Base-by-base conservation (phyloP, 1,140 invertebrate species). In the Drosophila varians region DNA sequence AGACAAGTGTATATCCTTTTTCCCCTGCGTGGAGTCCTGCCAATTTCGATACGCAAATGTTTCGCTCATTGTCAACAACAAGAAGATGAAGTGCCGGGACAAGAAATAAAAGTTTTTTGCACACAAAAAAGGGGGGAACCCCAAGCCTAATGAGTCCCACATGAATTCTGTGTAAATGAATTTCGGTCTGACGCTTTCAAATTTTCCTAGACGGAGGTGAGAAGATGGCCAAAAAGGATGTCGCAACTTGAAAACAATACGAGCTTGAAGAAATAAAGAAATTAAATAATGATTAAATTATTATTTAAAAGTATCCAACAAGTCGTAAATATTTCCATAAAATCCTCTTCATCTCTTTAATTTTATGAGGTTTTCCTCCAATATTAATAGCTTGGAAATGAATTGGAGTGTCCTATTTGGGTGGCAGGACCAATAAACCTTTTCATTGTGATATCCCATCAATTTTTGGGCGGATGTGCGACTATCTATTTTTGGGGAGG, bases 71-170 rank as follows among this genome's bases (percentile, higher is more conserved):
- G 77, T 82, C 58, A 65, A 47, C 68, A 49, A 28, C 38, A 64
- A 40, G 6, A 45, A 2, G n/a, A 60, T n/a, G 25, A 28, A 47
- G 31, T 26, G 38, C 26, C 31, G 54, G 28, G 16, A 43, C 40
- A 56, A 38, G 53, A 72, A 71, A 56, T 42, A 49, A 72, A 80
- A 80, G 45, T 71, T 71, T 71, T 71, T 74, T 36, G 49, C 57
- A 48, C 19, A 31, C 21, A 28, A 45, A 54, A 40, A 49, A 49
- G 26, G 9, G 36, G 38, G 65, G 21, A 11, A 55, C 31, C 28
- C 21, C 36, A 12, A 12, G 25, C 74, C 79, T 71, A 78, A 84
- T 83, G 78, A 83, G 62, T 83, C 78, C 78, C 78, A 60, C 66
- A 57, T 72, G 77, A 66, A 72, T 47, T 49, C 79, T 45, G 64